Conservation (phyloP, 2,797 vertebrate species). For the Malurus splendens region DNA sequence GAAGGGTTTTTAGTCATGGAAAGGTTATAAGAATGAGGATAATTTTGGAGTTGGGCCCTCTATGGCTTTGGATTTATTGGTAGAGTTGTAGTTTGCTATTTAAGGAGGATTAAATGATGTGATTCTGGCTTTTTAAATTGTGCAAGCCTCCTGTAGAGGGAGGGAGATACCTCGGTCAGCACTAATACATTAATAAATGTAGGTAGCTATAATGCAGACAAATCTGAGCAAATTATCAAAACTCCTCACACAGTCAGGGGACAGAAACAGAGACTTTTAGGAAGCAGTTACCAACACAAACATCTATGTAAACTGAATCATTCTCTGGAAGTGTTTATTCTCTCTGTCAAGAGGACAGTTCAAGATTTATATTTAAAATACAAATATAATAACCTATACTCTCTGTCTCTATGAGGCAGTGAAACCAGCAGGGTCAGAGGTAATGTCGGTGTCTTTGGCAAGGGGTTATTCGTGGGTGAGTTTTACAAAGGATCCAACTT, state of each 20-base stretch:
- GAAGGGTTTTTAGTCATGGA: not conserved
- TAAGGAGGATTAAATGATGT: not conserved
- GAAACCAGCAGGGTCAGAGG: not conserved
- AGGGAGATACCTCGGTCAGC: not conserved
- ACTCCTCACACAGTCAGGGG: not conserved
- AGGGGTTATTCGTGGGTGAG: not conserved
- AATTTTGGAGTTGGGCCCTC: not conserved
- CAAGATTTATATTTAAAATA: not conserved
- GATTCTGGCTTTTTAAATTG: constrained; percentile 7
- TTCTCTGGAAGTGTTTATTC: not conserved
- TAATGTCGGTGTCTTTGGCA: not conserved
- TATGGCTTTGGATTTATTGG: not conserved
- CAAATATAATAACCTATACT: not conserved
- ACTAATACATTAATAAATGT: not conserved
- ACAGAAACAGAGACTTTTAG: not conserved
- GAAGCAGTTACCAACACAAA: not conserved
- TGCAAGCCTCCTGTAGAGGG: not conserved
- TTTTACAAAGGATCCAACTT: not conserved
- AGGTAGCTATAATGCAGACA: not conserved
- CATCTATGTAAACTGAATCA: not conserved
- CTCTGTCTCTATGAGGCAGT: not conserved
- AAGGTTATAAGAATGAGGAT: not conserved
- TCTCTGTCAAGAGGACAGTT: not conserved
- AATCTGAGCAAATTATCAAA: not conserved
- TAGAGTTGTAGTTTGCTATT: not conserved